Evolutionary conservation across 2,113 vertebrate genomes (phyloP).

Genomic region (Ammodytes marinus): DNA sequence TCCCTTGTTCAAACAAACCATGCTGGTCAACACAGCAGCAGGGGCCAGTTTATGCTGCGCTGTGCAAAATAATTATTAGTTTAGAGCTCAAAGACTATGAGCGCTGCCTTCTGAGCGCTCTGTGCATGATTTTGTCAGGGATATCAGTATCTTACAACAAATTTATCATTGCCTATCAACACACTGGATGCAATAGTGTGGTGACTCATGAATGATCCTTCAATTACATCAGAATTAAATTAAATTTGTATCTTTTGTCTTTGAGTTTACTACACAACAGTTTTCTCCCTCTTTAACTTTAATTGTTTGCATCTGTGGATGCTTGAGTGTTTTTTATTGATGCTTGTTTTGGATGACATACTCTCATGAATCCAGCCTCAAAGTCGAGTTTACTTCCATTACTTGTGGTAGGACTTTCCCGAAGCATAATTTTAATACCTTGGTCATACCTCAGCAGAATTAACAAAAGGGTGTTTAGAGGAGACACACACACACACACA

Average conservation of each 20-base stretch:
- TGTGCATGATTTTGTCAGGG: constrained; percentile 12
- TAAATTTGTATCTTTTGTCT: neutral
- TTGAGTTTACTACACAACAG: neutral
- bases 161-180: constrained; percentile 4
- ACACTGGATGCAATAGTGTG: neutral
- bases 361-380: neutral
- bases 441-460: neutral
- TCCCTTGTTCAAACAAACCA: constrained; percentile 60
- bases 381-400: neutral
- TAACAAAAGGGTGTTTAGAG: neutral
- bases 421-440: neutral
- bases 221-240: neutral
- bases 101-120: constrained; percentile 2
- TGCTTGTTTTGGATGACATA: neutral
- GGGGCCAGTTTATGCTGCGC: constrained; percentile 53
- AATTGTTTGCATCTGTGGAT: constrained; percentile 21
- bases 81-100: constrained; percentile 44
- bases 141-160: constrained; percentile 1
- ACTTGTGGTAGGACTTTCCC: neutral
- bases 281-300: neutral
- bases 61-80: constrained; percentile 50
- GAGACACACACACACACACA: neutral
- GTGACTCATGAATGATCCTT: neutral
- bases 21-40: constrained; percentile 55
- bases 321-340: constrained; percentile 27